Percentiles rank a stretch among this genome's conserved stretches.
These are phyloP conservation scores for Melipona bicolor DNA, from an alignment of 2,888 invertebrate species.

Conservation along the genomic window DNA sequence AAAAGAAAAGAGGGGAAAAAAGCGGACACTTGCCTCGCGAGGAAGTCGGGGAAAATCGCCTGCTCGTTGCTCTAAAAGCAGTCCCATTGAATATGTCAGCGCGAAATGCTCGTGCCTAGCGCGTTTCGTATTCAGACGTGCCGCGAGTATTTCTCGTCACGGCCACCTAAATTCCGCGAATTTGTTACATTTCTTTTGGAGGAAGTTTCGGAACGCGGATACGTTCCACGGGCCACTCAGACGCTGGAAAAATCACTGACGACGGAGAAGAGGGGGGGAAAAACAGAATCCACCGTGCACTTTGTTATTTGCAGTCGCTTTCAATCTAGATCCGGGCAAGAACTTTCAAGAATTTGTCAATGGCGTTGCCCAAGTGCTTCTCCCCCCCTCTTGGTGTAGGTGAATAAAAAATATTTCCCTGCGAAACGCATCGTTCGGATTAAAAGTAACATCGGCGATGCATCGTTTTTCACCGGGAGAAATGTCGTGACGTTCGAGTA, in stretches of 20 bases:
- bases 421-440: conserved; percentile 29
- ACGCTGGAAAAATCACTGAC: conserved; percentile 52
- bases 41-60: not conserved
- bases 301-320: conserved; percentile 39
- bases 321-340: conserved; percentile 42
- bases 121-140: conserved; percentile 16
- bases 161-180: conserved; percentile 40
- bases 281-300: conserved; percentile 47
- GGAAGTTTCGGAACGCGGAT: conserved; percentile 19
- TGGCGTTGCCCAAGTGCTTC: not conserved
- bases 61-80: conserved; percentile 36
- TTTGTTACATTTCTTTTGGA: conserved; percentile 44
- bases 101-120: conserved; percentile 31
- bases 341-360: conserved; percentile 49
- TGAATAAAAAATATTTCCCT: not conserved
- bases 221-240: conserved; percentile 25
- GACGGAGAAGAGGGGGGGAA: conserved; percentile 12
- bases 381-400: too few species aligned
- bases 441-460: conserved; percentile 17
- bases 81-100: conserved; percentile 8
- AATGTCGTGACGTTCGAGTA: not conserved
- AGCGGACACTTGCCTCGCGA: not conserved
- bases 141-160: conserved; percentile 37
- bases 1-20: too few species aligned
- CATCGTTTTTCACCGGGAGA: not conserved